These are phyloP conservation scores for Thomomys bottae DNA, from an alignment of 2,113 vertebrate species.

Conservation along the genomic window DNA sequence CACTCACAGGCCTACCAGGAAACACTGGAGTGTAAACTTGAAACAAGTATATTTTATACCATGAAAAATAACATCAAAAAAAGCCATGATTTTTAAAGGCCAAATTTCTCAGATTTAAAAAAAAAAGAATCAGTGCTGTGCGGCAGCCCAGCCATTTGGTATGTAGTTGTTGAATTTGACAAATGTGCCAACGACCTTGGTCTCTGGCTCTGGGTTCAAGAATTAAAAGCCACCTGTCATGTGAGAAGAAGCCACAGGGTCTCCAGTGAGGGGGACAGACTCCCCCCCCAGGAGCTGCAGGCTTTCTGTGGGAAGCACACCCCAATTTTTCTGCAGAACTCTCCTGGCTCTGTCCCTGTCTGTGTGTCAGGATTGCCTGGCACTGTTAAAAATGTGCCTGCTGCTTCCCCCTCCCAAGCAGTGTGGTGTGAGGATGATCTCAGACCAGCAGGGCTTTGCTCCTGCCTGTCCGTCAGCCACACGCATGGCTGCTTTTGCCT, in stretches of 20 bases:
- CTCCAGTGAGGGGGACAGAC: too few species aligned
- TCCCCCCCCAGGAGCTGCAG: too few species aligned
- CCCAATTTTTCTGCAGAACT: neutral
- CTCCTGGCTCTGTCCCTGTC: neutral
- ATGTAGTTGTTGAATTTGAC: constrained; percentile 51
- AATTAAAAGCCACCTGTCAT: constrained; percentile 43
- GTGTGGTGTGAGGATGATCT: too few species aligned
- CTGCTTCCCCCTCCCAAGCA: too few species aligned
- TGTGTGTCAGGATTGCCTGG: neutral
- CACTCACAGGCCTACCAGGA: neutral
- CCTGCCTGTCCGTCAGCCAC: neutral
- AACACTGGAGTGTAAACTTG: neutral
- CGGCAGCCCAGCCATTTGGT: neutral
- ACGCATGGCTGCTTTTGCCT: neutral
- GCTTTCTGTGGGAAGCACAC: too few species aligned
- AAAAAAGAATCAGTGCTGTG: neutral
- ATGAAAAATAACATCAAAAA: neutral
- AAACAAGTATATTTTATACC: neutral
- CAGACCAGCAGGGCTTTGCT: neutral
- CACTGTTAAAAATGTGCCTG: neutral
- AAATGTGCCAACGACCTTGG: constrained; percentile 36
- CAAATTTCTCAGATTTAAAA: constrained; percentile 17
- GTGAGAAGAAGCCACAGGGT: too few species aligned
- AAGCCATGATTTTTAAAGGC: neutral
- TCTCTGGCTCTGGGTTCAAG: constrained; percentile 48